Conservation (phyloP, 2,888 invertebrate species). For the Micoletzkya japonica region DNA sequence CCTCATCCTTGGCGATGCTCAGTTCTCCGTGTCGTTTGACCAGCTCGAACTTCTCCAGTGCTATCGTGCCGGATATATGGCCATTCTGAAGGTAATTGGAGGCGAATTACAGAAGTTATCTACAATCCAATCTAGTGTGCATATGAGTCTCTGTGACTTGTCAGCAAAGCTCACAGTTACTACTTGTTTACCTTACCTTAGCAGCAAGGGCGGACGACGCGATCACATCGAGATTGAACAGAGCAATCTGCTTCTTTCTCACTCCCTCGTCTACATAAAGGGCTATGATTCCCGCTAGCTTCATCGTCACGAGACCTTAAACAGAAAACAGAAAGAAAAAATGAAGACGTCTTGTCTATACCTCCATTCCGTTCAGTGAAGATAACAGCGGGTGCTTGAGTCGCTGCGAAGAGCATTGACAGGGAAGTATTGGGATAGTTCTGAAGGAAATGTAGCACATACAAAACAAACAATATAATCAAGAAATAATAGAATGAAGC, state of each 20-base stretch:
- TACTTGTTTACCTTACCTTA: not conserved
- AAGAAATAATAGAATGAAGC: not conserved
- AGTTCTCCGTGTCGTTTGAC: slow-evolving; percentile 37
- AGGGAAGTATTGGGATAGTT: slow-evolving; percentile 45
- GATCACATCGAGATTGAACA: slow-evolving; percentile 50
- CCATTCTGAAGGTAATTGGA: slow-evolving; percentile 42
- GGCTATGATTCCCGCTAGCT: slow-evolving; percentile 40
- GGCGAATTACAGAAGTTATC: not conserved
- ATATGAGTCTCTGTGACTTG: not conserved
- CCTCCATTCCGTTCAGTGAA: slow-evolving; percentile 50
- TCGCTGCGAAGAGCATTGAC: slow-evolving; percentile 47
- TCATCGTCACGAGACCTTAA: slow-evolving; percentile 42
- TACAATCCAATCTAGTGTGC: not conserved
- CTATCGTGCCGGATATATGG: slow-evolving; percentile 43
- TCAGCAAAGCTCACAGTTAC: not conserved
- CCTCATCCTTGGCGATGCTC: slow-evolving; percentile 11
- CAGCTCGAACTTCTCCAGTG: slow-evolving; percentile 45
- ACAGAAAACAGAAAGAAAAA: not conserved
- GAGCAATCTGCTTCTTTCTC: slow-evolving; percentile 41
- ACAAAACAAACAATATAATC: not conserved
- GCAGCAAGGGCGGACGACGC: slow-evolving; percentile 36
- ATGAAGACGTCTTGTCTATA: not conserved
- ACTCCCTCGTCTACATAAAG: slow-evolving; percentile 38
- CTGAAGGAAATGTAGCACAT: slow-evolving; percentile 23
- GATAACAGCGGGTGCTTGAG: slow-evolving; percentile 47